Conservation (phyloP, 2,113 vertebrate genomes). For the Eudyptes chrysolophus region DNA sequence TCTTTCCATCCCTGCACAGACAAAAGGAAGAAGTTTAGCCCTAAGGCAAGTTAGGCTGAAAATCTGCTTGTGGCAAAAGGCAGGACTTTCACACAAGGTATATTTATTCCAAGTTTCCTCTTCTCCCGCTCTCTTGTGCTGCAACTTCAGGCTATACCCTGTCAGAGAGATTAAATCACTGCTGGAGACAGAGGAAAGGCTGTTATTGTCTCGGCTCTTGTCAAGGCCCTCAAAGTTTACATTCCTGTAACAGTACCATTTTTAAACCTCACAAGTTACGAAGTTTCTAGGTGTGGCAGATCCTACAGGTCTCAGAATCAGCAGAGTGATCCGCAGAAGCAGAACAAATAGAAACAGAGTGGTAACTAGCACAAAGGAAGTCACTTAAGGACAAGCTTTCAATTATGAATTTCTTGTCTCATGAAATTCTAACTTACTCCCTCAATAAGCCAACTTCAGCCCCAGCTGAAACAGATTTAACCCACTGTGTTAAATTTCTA, state of each 20-base stretch:
- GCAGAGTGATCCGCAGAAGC: not conserved
- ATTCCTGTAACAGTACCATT: not conserved
- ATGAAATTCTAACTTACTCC: not conserved
- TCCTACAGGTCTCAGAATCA: not conserved
- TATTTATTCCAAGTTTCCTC: not conserved
- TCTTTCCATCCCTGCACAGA: constrained; percentile 85
- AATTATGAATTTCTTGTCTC: not conserved
- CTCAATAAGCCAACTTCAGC: not conserved
- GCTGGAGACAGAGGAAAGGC: not conserved
- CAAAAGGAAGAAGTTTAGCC: not conserved
- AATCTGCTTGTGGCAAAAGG: not conserved
- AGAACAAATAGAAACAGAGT: not conserved
- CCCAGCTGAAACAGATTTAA: not conserved
- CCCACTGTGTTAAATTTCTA: not conserved
- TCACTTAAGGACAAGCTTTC: not conserved
- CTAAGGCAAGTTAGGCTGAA: not conserved
- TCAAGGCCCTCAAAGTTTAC: not conserved
- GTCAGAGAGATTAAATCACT: not conserved
- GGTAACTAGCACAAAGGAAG: not conserved
- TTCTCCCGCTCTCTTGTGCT: not conserved
- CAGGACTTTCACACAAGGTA: not conserved
- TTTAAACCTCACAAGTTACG: not conserved
- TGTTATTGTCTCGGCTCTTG: not conserved
- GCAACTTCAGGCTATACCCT: not conserved
- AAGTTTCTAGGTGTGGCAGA: not conserved